phyloP scores from a whole-genome alignment of 2,113 vertebrate genomes.

The Candoia aspera region DNA sequence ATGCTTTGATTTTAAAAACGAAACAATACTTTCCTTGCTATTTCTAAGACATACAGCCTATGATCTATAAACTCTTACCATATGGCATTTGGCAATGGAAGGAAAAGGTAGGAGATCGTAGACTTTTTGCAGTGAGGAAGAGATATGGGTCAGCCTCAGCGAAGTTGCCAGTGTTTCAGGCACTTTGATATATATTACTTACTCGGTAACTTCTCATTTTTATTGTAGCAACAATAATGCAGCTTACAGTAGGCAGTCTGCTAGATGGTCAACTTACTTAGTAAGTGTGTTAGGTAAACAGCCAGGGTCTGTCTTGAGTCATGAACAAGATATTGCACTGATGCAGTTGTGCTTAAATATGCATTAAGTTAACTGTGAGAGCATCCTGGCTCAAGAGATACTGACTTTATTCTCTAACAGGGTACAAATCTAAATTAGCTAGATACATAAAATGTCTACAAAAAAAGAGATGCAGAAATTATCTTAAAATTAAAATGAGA shows the following conservation, averaged over 20 bases:
- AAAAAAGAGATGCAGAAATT: background rate
- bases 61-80: background rate
- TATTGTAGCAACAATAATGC: background rate
- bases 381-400: background rate
- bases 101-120: background rate
- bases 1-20: conserved; percentile 24
- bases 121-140: accelerated
- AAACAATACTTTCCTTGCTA: background rate
- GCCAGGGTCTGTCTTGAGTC: background rate
- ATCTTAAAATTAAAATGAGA: background rate
- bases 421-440: background rate
- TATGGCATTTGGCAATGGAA: background rate
- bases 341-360: background rate
- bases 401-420: background rate
- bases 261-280: background rate
- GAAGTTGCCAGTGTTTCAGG: conserved; percentile 12
- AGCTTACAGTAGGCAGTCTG: background rate
- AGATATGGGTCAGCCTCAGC: background rate
- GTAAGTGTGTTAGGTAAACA: background rate
- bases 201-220: conserved; percentile 10
- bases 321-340: background rate
- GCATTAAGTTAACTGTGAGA: background rate
- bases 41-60: background rate
- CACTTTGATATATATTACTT: background rate
- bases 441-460: background rate